phyloP scores from a whole-genome alignment of 2,797 vertebrate genomes.

The Mareca penelope region DNA sequence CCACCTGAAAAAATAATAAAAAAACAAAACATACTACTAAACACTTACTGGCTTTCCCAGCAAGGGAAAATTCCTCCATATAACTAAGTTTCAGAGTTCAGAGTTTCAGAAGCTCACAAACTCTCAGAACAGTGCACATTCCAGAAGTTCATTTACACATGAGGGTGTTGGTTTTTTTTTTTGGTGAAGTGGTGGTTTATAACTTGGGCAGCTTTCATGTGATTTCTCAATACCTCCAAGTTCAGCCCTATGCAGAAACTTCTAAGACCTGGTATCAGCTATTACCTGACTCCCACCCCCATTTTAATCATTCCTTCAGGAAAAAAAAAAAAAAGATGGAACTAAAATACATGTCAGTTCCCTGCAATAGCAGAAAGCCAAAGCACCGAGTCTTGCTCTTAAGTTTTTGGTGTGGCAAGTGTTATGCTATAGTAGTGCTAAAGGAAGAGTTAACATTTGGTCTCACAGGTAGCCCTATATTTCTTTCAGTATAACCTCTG shows the following conservation, averaged over 20 bases:
- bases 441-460: neutral
- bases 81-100: neutral
- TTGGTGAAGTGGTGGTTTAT: neutral
- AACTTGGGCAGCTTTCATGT: neutral
- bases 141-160: neutral
- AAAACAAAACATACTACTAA: neutral
- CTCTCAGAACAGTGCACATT: neutral
- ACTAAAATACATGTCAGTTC: neutral
- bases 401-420: neutral
- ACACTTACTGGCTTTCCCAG: neutral
- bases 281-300: neutral
- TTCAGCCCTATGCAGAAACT: neutral
- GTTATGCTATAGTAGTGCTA: neutral
- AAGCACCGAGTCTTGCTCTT: neutral
- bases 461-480: neutral
- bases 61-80: neutral
- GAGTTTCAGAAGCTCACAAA: neutral
- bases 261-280: neutral
- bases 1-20: neutral
- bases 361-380: neutral
- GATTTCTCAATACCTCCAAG: neutral
- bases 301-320: neutral
- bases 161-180: neutral
- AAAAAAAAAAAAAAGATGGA: neutral
- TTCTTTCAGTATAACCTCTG: neutral